Base-by-base conservation (phyloP, 2,888 invertebrate species). In the Chrysopilus asiliformis region DNA sequence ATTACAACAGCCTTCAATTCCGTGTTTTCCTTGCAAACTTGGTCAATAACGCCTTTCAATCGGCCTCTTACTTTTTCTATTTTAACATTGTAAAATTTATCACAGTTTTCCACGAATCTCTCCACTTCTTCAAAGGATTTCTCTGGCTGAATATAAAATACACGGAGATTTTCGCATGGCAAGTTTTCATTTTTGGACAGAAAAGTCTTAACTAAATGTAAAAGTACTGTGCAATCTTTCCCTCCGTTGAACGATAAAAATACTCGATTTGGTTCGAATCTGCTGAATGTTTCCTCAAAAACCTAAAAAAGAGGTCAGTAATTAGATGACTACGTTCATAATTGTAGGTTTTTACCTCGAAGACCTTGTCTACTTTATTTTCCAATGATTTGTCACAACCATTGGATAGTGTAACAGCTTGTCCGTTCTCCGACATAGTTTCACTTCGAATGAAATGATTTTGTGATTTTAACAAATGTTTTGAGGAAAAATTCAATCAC, bases 221-320 rank as follows among this genome's bases (percentile, higher is more conserved):
- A 66, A 10, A 97, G 68, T 0, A 82, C 89, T 1, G 95, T 95
- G 57, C 97, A 97, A 65, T 98, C 98, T 67, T 98, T 98, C 2
- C 98, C 98, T 4, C 98, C 98, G 57, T 98, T 98, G 62, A 97
- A 98, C 17, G 91, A 84, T 19, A 98, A 57, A 52, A 90, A 89
- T 12, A 91, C 67, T 59, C 89, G 79, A 36, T 79, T 70, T 14
- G 77, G 56, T n/a, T 72, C 67, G 57, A 75, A 87, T 33, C 66
- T 54, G 30, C 65, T 57, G 47, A 79, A 71, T 42, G 76, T 74
- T 53, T 73, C 57, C 52, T 67, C 64, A 36, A 81, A 66, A 40
- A 73, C 59, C 77, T 83, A 58, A 25, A 66, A n/a, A n/a, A n/a
- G n/a, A n/a, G n/a, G n/a, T n/a, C n/a, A n/a, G n/a, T n/a, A n/a